Conservation (phyloP, 53 echinoderm and acorn worm genomes). For the Arbacia lixula region DNA sequence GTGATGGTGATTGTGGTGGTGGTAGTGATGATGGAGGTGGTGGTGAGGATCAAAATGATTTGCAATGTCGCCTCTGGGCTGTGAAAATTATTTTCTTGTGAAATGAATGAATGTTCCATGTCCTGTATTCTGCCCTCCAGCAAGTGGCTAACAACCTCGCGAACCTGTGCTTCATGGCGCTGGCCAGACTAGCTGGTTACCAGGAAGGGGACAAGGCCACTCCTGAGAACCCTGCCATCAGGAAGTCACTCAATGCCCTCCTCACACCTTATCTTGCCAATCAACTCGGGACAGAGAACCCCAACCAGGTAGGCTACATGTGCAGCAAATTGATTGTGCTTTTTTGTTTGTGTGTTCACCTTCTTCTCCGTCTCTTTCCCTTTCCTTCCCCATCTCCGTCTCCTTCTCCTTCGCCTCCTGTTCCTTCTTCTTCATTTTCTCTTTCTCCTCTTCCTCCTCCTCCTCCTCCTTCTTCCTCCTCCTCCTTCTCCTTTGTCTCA, state of each 20-base stretch:
- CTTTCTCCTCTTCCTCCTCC: neutral
- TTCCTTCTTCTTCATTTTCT: neutral
- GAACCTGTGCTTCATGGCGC: constrained; percentile 71
- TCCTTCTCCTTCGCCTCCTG: no score
- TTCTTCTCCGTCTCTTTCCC: no score
- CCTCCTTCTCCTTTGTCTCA: neutral
- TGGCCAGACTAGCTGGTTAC: constrained; percentile 89
- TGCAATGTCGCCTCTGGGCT: no score
- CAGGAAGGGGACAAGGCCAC: constrained; percentile 71
- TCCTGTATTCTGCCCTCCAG: constrained; percentile 40
- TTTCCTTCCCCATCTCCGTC: no score
- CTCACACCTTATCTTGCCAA: constrained; percentile 93
- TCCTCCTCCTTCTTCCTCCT: no score
- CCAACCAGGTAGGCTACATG: constrained; percentile 93
- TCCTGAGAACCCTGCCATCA: constrained; percentile 82
- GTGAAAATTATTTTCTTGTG: no score
- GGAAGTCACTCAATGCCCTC: constrained; percentile 88
- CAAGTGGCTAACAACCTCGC: constrained; percentile 93
- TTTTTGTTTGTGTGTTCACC: no score
- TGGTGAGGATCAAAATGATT: no score
- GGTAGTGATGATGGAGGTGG: neutral
- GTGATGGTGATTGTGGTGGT: constrained; percentile 8
- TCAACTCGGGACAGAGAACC: constrained; percentile 77
- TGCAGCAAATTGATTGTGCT: no score
- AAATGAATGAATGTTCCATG: neutral